phyloP scores from a whole-genome alignment of 2,797 vertebrate species.

The Echiichthys vipera region DNA sequence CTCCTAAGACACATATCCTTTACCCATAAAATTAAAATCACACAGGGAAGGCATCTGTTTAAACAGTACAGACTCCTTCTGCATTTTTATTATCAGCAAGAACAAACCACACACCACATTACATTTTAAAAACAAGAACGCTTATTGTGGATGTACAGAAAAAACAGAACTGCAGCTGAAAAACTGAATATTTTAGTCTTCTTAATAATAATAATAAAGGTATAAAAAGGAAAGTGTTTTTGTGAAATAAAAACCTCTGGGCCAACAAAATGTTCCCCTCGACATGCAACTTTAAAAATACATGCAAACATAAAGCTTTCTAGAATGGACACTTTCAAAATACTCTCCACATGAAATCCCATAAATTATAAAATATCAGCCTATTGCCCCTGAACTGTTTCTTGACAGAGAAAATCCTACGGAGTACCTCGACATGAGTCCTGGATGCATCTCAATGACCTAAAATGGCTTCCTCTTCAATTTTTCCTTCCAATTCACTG shows the following conservation, averaged over 20 bases:
- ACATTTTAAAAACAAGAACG: constrained; percentile 78
- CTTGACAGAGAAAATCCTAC: constrained; percentile 63
- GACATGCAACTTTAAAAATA: constrained; percentile 82
- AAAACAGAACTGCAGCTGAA: constrained; percentile 66
- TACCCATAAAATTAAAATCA: constrained; percentile 8
- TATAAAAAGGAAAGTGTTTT: constrained; percentile 79
- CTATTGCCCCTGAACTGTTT: constrained; percentile 77
- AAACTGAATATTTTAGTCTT: constrained; percentile 61
- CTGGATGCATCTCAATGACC: constrained; percentile 27
- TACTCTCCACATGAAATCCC: constrained; percentile 64
- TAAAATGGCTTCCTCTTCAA: constrained; percentile 37
- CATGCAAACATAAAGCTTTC: constrained; percentile 84
- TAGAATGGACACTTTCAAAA: constrained; percentile 74
- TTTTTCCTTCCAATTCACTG: constrained; percentile 39
- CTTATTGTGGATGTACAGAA: constrained; percentile 78
- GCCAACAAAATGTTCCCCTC: constrained; percentile 71
- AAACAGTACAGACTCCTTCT: constrained; percentile 77
- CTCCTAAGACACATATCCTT: neutral
- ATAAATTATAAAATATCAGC: constrained; percentile 77
- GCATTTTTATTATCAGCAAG: constrained; percentile 83
- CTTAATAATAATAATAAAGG: constrained; percentile 66
- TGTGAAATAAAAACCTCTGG: constrained; percentile 75
- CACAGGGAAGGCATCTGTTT: constrained; percentile 29
- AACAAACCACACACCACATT: constrained; percentile 81
- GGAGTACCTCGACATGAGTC: constrained; percentile 48